These are phyloP conservation scores for Akabosia matsudoensis DNA, from an alignment of 1,140 invertebrate genomes.

Conservation along the genomic window DNA sequence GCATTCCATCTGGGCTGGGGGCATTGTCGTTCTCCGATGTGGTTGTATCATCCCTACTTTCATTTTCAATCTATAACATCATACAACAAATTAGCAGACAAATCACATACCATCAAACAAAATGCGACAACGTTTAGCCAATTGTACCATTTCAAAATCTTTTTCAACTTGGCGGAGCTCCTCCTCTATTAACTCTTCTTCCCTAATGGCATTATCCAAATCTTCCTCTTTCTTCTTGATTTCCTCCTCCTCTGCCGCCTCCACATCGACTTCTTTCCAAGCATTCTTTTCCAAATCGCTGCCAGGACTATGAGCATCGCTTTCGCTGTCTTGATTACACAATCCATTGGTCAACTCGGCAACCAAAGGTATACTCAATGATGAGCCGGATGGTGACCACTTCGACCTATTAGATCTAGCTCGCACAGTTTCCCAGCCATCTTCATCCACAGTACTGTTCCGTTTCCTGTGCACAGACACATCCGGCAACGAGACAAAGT, in stretches of 20 bases:
- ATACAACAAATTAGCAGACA: background rate
- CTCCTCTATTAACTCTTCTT: slow-evolving; percentile 73
- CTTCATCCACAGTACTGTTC: slow-evolving; percentile 34
- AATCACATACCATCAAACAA: too few species aligned
- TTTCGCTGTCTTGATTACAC: slow-evolving; percentile 20
- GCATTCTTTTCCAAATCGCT: background rate
- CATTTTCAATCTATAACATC: slow-evolving; percentile 37
- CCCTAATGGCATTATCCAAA: slow-evolving; percentile 66
- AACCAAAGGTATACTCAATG: slow-evolving; percentile 28
- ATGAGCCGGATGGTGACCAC: slow-evolving; percentile 41
- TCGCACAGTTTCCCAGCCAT: slow-evolving; percentile 44
- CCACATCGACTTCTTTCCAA: slow-evolving; percentile 25
- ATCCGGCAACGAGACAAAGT: slow-evolving; percentile 34
- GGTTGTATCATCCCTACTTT: slow-evolving; percentile 22
- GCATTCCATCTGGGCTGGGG: slow-evolving; percentile 26
- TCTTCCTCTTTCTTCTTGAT: slow-evolving; percentile 55
- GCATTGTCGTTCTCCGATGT: slow-evolving; percentile 30
- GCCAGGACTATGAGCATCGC: background rate
- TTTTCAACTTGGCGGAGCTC: slow-evolving; percentile 74
- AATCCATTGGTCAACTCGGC: slow-evolving; percentile 15
- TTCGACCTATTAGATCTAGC: slow-evolving; percentile 38
- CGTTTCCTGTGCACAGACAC: slow-evolving; percentile 19
- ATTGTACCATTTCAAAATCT: slow-evolving; percentile 48
- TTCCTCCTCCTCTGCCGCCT: slow-evolving; percentile 53
- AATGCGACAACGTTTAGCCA: background rate